Percentiles rank a stretch among this genome's conserved stretches.
These are phyloP conservation scores for Asbolus verrucosus DNA, from an alignment of 1,140 invertebrate genomes.

Conservation along the genomic window DNA sequence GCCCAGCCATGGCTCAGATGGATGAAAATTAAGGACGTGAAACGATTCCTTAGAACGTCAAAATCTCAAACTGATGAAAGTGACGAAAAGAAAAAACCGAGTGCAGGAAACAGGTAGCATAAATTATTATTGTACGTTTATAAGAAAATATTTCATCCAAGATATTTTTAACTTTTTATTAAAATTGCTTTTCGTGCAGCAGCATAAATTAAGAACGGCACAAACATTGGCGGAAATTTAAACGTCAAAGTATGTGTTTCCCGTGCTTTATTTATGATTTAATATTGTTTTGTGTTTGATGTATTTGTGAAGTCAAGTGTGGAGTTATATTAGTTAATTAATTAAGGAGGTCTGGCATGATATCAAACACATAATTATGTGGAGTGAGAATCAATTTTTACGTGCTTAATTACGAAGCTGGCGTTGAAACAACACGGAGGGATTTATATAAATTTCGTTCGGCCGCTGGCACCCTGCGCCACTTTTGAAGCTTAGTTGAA, in stretches of 20 bases:
- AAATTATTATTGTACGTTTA: background rate
- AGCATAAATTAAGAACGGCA: conserved; percentile 10
- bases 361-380: too few relatives aligned
- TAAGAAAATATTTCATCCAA: background rate
- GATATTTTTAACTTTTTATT: conserved; percentile 4
- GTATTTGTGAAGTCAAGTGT: background rate
- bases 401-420: background rate
- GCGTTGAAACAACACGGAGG: background rate
- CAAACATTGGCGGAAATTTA: conserved; percentile 9
- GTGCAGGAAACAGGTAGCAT: background rate
- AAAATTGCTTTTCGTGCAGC: conserved; percentile 20
- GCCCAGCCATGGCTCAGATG: too few relatives aligned
- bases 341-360: too few relatives aligned
- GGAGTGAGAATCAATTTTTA: background rate
- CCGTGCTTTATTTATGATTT: conserved; percentile 17
- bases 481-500: conserved; percentile 8
- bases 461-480: background rate
- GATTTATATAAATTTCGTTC: conserved; percentile 13
- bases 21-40: too few relatives aligned
- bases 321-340: too few relatives aligned
- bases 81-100: too few relatives aligned
- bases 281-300: background rate
- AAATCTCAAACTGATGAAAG: too few relatives aligned
- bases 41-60: too few relatives aligned
- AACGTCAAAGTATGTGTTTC: conserved; percentile 7